Conservation (phyloP, 2,113 vertebrate species). For the Alectura lathami region DNA sequence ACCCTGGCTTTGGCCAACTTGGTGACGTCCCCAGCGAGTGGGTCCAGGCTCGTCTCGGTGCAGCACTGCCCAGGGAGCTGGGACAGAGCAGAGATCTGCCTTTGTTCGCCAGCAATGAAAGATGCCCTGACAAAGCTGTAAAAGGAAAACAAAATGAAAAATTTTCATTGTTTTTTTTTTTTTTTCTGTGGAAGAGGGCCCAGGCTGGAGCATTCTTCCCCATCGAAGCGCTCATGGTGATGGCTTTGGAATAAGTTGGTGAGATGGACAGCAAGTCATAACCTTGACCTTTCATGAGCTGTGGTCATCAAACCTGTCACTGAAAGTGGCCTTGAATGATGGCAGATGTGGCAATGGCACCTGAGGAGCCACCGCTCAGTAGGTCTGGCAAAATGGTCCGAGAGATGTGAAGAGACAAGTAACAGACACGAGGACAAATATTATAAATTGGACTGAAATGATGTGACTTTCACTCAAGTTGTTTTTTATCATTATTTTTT, state of each 20-base stretch:
- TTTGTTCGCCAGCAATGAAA: accelerated
- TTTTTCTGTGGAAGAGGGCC: neutral
- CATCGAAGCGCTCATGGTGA: neutral
- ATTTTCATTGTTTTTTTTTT: neutral
- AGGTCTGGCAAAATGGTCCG: neutral
- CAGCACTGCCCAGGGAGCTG: neutral
- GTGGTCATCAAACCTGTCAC: too few relatives aligned
- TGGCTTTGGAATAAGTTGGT: neutral
- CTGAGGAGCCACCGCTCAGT: neutral
- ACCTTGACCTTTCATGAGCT: neutral
- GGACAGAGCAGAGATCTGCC: neutral
- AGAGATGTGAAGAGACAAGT: accelerated
- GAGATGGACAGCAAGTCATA: neutral
- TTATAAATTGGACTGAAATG: neutral
- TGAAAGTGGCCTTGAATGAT: neutral
- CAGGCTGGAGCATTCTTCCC: neutral
- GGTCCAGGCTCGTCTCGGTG: neutral
- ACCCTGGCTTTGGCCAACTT: neutral
- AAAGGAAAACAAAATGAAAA: neutral
- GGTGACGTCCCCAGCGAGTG: neutral
- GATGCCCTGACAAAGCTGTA: neutral
- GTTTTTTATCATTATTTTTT: neutral
- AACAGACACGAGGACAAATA: neutral
- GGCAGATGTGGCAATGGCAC: neutral
- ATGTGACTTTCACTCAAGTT: neutral